Percentiles rank a stretch among this genome's conserved stretches.
Evolutionary conservation across 2,888 invertebrate species (phyloP).

Genomic region (Parnassius mnemosyne): DNA sequence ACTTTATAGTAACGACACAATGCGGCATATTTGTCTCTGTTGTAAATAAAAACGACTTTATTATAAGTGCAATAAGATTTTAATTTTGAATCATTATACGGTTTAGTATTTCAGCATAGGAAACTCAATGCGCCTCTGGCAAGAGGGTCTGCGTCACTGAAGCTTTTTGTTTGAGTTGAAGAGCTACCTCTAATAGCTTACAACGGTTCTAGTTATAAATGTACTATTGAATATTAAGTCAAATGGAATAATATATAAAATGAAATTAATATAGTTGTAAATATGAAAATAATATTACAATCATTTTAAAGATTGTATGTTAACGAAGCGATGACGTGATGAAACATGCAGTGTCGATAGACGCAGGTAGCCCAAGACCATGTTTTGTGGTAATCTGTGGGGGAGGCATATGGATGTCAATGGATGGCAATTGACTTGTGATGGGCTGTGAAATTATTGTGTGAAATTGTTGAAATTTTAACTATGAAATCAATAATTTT

Average conservation of each 20-base stretch:
- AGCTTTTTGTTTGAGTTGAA: conserved; percentile 77
- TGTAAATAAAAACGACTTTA: conserved; percentile 61
- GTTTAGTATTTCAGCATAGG: conserved; percentile 53
- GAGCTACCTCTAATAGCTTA: conserved; percentile 79
- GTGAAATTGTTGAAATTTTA: too few species aligned
- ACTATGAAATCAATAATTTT: too few species aligned
- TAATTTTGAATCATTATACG: conserved; percentile 59
- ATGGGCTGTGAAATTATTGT: too few species aligned
- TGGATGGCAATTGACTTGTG: too few species aligned
- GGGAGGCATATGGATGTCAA: too few species aligned
- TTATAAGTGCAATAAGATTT: conserved; percentile 61
- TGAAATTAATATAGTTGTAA: background rate
- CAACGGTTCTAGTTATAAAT: conserved; percentile 73
- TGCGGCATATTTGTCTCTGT: conserved; percentile 54
- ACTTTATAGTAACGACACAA: conserved; percentile 73
- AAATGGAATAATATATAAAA: conserved; percentile 24
- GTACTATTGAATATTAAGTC: conserved; percentile 76
- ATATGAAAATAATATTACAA: background rate
- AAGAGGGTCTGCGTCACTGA: conserved; percentile 65
- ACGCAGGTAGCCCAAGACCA: too few species aligned
- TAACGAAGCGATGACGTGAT: too few species aligned
- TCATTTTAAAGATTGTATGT: too few species aligned
- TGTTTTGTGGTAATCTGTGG: too few species aligned
- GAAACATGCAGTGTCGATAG: too few species aligned
- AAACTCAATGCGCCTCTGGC: conserved; percentile 58